Base-by-base conservation (phyloP, 2,888 invertebrate genomes). In the Polydrusus pterygomalis region DNA sequence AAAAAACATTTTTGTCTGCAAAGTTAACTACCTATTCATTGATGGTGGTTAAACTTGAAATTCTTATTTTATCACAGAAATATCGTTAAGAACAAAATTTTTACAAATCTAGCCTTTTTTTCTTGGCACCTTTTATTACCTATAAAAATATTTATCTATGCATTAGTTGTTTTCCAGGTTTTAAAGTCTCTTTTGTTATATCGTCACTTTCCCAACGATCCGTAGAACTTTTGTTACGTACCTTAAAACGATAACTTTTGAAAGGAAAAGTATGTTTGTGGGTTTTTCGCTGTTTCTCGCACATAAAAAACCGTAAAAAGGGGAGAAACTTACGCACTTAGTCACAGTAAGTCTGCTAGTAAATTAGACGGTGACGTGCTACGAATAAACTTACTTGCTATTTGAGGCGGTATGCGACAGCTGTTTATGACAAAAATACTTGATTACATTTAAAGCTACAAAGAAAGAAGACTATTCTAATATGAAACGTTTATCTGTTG, bases 301-400 rank as follows among this genome's bases (percentile, higher is more conserved):
- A 43, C 43, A 43, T 43, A 43, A 43, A 43, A n/a, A 43, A 7
- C 43, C n/a, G 43, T 43, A 13, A 43, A n/a, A n/a, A n/a, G n/a
- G 13, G 43, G 38, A 60, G 34, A 47, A 60, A 40, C 38, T 60
- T 38, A 38, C 17, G 17, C 38, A 38, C 38, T 38, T 60, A 40
- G 38, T 60, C 58, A 60, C 58, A 38, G 9, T 60, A 15, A 30
- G 18, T 34, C 38, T 60, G 38, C 25, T 34, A 34, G 10, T 60
- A 60, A 60, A 60, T 38, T 60, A 60, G 58, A 6, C 10, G 58
- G 17, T 17, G 58, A 2, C 58, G 58, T 11, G 38, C 38, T 2
- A 18, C 30, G 34, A 56, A 56, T 56, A 56, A 56, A 56, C 30
- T 6, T 9, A 34, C 10, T 25, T 54, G 30, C n/a, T 30, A 54